phyloP scores from a whole-genome alignment of 2,113 vertebrate genomes.

The Aythya baeri region DNA sequence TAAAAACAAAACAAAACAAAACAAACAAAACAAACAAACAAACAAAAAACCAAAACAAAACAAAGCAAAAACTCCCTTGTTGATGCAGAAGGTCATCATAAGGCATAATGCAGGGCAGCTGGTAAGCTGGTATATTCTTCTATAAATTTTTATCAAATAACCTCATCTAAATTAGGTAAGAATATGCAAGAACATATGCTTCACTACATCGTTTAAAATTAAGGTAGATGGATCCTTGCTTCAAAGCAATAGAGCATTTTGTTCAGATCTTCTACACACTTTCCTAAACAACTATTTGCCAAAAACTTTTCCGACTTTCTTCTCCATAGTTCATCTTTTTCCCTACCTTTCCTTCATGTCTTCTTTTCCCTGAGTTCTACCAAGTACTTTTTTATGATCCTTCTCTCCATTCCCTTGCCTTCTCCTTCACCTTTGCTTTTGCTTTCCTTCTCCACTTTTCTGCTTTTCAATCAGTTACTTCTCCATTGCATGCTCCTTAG shows the following conservation, averaged over 20 bases:
- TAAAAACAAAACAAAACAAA: not conserved
- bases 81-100: not conserved
- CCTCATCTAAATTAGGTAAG: not conserved
- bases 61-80: not conserved
- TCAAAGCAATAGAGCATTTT: not conserved
- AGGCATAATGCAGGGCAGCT: not conserved
- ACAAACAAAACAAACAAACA: not conserved
- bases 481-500: not conserved
- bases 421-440: not conserved
- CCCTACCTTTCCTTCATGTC: not conserved
- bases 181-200: not conserved
- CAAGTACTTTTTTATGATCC: not conserved
- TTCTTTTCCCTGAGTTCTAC: not conserved
- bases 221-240: not conserved
- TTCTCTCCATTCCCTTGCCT: not conserved
- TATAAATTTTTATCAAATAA: not conserved
- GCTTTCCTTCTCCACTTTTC: accelerated
- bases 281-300: not conserved
- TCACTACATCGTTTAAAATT: not conserved
- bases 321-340: not conserved
- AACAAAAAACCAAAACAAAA: not conserved
- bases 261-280: not conserved
- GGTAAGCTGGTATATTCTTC: not conserved
- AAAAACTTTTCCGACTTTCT: not conserved
- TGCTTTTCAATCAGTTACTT: accelerated